Conservation (phyloP, 2,113 vertebrate species). For the Plectropomus leopardus region DNA sequence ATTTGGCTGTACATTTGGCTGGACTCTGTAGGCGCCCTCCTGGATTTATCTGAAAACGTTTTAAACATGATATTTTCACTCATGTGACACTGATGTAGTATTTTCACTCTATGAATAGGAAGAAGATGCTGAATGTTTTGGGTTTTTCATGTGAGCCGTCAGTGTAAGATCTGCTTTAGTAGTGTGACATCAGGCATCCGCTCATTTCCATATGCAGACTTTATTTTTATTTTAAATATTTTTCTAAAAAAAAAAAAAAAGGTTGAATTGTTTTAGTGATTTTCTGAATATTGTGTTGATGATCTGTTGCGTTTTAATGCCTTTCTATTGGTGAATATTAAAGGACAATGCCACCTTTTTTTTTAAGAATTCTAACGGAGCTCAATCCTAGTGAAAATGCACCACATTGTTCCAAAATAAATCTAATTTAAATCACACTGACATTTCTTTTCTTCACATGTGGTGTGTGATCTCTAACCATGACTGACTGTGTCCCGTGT, state of each 20-base stretch:
- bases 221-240: not conserved
- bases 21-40: not conserved
- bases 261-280: constrained; percentile 30
- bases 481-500: not conserved
- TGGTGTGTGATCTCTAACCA: not conserved
- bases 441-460: not conserved
- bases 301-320: constrained; percentile 62
- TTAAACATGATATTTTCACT: not conserved
- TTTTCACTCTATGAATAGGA: constrained; percentile 14
- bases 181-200: constrained; percentile 25
- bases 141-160: not conserved
- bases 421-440: not conserved
- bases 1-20: not conserved
- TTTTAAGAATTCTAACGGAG: not conserved
- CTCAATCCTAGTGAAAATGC: not conserved
- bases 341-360: constrained; percentile 34
- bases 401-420: not conserved
- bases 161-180: constrained; percentile 2
- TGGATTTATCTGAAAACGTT: not conserved
- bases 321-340: constrained; percentile 61
- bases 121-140: constrained; percentile 25
- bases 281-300: constrained; percentile 69
- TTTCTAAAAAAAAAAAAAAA: constrained; percentile 6
- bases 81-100: constrained; percentile 1
- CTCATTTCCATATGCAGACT: constrained; percentile 44